Conservation (phyloP, 2,113 vertebrate genomes). For the rat (Rattus norvegicus) region DNA sequence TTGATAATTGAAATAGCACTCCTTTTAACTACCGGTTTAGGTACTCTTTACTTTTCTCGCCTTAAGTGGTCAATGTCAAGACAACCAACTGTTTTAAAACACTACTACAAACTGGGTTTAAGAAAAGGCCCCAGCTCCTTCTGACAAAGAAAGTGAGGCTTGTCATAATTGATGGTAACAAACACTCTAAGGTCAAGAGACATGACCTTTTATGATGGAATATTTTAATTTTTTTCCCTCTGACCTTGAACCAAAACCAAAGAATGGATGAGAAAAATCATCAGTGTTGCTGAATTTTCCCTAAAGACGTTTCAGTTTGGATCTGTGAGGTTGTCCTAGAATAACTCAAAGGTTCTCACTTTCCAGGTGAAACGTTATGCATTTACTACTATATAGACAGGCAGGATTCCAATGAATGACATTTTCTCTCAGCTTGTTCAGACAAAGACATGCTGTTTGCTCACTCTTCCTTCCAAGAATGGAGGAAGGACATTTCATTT, state of each 20-base stretch:
- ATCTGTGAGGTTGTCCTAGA: slow-evolving; percentile 38
- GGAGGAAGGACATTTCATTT: slow-evolving; percentile 73
- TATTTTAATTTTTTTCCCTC: slow-evolving; percentile 12
- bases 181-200: neutral
- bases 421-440: slow-evolving; percentile 41
- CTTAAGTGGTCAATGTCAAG: neutral
- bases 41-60: neutral
- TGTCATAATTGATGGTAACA: neutral
- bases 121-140: neutral
- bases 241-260: slow-evolving; percentile 39
- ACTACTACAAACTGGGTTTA: neutral
- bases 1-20: neutral
- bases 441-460: neutral
- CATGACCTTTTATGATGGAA: neutral
- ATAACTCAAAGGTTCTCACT: neutral
- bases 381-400: neutral
- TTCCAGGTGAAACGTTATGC: neutral
- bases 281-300: slow-evolving; percentile 42
- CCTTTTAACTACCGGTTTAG: neutral
- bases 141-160: neutral
- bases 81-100: neutral
- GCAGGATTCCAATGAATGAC: slow-evolving; percentile 1
- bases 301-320: slow-evolving; percentile 23
- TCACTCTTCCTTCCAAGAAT: neutral
- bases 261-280: neutral